phyloP scores from a whole-genome alignment of 2,888 invertebrate genomes.

The Junonia oenone region DNA sequence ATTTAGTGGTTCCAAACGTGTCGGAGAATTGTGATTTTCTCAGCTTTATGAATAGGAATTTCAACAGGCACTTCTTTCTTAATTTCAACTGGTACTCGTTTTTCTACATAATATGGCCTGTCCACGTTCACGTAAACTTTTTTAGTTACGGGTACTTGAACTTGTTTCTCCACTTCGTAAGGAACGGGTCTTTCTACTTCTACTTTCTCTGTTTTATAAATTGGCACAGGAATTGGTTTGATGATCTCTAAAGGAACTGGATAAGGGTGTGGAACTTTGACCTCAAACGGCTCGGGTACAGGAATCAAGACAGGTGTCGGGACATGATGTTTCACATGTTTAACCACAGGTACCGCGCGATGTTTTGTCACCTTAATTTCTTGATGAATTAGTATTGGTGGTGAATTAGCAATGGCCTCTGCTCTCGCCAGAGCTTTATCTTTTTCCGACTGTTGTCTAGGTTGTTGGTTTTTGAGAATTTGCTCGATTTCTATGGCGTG shows the following conservation, averaged over 20 bases:
- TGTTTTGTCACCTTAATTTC: conserved; percentile 41
- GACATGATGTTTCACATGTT: conserved; percentile 37
- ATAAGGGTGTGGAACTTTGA: conserved; percentile 41
- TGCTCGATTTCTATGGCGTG: conserved; percentile 46
- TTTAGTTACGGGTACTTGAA: conserved; percentile 36
- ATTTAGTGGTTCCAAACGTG: conserved; percentile 45
- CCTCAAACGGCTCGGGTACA: conserved; percentile 41
- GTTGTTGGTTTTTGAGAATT: conserved; percentile 35
- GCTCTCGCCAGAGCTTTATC: conserved; percentile 45
- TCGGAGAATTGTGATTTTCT: conserved; percentile 43
- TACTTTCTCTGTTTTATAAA: conserved; percentile 38
- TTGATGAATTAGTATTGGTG: conserved; percentile 38
- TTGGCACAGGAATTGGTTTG: conserved; percentile 37
- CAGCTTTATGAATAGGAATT: conserved; percentile 36
- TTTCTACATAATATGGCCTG: conserved; percentile 41
- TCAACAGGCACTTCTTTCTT: conserved; percentile 39
- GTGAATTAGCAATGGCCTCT: conserved; percentile 42
- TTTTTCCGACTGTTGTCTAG: conserved; percentile 37
- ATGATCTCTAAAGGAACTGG: conserved; percentile 41
- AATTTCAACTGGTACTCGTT: conserved; percentile 36
- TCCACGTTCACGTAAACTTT: conserved; percentile 44
- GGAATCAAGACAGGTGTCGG: conserved; percentile 42
- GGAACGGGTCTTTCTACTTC: conserved; percentile 39
- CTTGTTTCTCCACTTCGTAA: conserved; percentile 35
- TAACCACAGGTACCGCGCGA: conserved; percentile 35